These are phyloP conservation scores for Colius striatus DNA, from an alignment of 2,113 vertebrate species.

Conservation along the genomic window DNA sequence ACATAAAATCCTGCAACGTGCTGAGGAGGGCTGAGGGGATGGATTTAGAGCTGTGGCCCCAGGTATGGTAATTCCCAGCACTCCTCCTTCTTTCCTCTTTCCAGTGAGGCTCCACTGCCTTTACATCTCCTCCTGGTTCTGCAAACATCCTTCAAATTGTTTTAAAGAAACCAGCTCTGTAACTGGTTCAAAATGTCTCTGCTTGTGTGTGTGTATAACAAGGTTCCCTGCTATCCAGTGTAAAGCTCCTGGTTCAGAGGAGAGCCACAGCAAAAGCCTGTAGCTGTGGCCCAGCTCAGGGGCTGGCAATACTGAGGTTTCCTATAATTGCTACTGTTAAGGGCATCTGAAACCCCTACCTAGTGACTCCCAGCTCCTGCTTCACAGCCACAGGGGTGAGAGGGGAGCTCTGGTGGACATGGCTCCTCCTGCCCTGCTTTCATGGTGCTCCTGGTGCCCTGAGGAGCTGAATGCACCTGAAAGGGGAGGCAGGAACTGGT, in stretches of 20 bases:
- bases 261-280: background rate
- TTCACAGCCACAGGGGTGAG: background rate
- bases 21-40: background rate
- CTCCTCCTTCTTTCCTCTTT: background rate
- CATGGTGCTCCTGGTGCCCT: background rate
- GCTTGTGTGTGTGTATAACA: background rate
- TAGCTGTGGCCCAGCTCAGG: background rate
- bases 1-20: background rate
- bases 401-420: rapidly evolving
- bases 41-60: background rate
- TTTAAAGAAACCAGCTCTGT: background rate
- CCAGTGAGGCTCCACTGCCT: background rate
- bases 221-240: background rate
- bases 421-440: background rate
- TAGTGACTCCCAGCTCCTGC: background rate
- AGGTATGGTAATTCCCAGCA: background rate
- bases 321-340: background rate
- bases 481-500: background rate
- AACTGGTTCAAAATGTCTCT: background rate
- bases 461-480: rapidly evolving
- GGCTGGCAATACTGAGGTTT: background rate
- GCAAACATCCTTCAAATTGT: background rate
- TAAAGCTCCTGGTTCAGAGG: background rate
- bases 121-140: background rate
- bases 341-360: background rate